These are phyloP conservation scores for Stegastes partitus DNA, from an alignment of 2,113 vertebrate species.

Conservation along the genomic window DNA sequence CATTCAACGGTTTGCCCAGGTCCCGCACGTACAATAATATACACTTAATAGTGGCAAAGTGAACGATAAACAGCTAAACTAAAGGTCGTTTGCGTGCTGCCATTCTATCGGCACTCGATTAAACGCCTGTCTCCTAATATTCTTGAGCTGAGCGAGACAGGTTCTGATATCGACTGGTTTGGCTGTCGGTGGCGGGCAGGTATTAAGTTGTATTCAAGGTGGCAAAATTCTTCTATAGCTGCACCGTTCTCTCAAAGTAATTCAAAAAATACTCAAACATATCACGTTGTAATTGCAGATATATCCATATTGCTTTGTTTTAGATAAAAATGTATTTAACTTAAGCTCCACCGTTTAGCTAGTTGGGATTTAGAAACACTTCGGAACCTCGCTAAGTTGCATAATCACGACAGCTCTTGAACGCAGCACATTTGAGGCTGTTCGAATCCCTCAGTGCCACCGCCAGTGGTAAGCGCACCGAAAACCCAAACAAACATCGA, in stretches of 20 bases:
- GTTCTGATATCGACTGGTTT: conserved; percentile 66
- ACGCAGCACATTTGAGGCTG: conserved; percentile 60
- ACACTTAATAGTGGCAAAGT: background rate
- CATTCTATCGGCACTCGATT: conserved; percentile 58
- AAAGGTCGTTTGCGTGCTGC: conserved; percentile 59
- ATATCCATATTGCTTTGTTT: fast-evolving
- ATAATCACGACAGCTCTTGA: conserved; percentile 62
- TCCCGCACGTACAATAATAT: background rate
- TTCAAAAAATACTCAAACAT: background rate
- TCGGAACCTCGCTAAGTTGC: conserved; percentile 45
- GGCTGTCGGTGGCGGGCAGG: conserved; percentile 52
- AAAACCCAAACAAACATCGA: conserved; percentile 84
- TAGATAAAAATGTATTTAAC: fast-evolving
- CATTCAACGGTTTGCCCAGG: background rate
- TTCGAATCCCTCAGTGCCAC: conserved; percentile 75
- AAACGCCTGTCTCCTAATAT: conserved; percentile 38
- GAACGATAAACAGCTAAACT: conserved; percentile 5
- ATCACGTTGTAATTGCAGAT: fast-evolving
- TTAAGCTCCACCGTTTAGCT: fast-evolving
- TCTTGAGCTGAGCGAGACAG: background rate
- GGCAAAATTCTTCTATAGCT: background rate
- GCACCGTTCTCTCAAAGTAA: background rate
- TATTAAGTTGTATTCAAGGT: conserved; percentile 66
- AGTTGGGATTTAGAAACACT: background rate
- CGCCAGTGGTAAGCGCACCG: conserved; percentile 76